Evolutionary conservation across 2,888 invertebrate species (phyloP), one percentile per base, ranked within the genome.

Genomic region (Ametastegia equiseti): DNA sequence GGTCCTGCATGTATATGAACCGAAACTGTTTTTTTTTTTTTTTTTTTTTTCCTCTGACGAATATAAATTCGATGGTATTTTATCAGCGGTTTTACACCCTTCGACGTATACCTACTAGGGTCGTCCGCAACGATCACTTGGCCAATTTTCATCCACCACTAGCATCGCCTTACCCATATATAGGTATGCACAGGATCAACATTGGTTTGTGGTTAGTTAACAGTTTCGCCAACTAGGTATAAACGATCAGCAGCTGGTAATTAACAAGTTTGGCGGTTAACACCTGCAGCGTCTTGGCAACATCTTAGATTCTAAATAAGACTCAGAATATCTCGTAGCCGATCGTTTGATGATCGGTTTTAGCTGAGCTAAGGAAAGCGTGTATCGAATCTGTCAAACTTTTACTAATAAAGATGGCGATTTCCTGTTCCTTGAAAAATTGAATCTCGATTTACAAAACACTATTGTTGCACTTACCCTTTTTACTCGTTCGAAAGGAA

Each of bases 401-500:
- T 73, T 73, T 50, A 2, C 33, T 15, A 54, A 23, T 54, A 54
- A 23, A n/a, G n/a, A n/a, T n/a, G n/a, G n/a, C n/a, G n/a, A n/a
- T n/a, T n/a, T 23, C 2, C 2, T 3, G 23, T 54, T 11, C 23
- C 0, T 54, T 9, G 7, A 23, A 54, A 54, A n/a, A n/a, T n/a
- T 47, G 9, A 33, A n/a, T n/a, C n/a, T n/a, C n/a, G n/a, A n/a
- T n/a, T n/a, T n/a, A n/a, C n/a, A n/a, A n/a, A n/a, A n/a, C n/a
- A 73, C 27, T 9, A 45, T 15, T n/a, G 39, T 19, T 0, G 42
- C 39, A 45, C 91, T 92, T 90, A 97, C 97, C 97, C 95, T 97
- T 97, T 90, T 98, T 98, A 73, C 97, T 96, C 30, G 97, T 96
- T 87, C 97, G 94, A 92, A 98, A 98, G 82, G 97, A 97, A 92